Conservation (phyloP, 2,113 vertebrate genomes). For the Amphilophus citrinellus region DNA sequence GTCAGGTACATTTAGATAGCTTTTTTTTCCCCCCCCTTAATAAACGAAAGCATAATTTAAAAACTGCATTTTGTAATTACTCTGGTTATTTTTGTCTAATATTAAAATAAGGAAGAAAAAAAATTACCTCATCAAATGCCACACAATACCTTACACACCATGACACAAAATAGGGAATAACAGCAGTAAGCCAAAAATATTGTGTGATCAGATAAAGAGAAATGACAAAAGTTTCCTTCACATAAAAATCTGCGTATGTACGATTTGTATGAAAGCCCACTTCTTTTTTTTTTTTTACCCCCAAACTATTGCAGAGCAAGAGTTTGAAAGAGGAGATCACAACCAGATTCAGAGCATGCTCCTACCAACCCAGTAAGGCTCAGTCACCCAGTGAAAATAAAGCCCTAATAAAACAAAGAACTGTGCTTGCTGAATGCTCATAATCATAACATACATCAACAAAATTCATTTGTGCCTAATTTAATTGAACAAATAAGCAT, state of each 20-base stretch:
- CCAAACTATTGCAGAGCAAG: not conserved
- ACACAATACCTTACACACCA: not conserved
- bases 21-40: too few species aligned
- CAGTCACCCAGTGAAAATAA: not conserved
- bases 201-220: not conserved
- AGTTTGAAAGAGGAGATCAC: not conserved
- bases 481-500: slow-evolving; percentile 9
- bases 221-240: not conserved
- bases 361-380: not conserved
- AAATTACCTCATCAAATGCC: not conserved
- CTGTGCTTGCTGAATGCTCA: not conserved
- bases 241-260: not conserved
- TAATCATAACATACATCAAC: slow-evolving; percentile 7
- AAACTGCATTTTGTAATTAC: not conserved
- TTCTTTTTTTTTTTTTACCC: not conserved
- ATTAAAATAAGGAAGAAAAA: rapidly evolving
- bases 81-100: not conserved
- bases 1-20: too few species aligned
- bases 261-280: not conserved
- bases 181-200: not conserved
- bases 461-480: not conserved
- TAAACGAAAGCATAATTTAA: too few species aligned
- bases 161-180: not conserved
- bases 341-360: not conserved
- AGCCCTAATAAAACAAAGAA: slow-evolving; percentile 34